Conservation (phyloP, 2,888 invertebrate genomes). For the Euplagia quadripunctaria region DNA sequence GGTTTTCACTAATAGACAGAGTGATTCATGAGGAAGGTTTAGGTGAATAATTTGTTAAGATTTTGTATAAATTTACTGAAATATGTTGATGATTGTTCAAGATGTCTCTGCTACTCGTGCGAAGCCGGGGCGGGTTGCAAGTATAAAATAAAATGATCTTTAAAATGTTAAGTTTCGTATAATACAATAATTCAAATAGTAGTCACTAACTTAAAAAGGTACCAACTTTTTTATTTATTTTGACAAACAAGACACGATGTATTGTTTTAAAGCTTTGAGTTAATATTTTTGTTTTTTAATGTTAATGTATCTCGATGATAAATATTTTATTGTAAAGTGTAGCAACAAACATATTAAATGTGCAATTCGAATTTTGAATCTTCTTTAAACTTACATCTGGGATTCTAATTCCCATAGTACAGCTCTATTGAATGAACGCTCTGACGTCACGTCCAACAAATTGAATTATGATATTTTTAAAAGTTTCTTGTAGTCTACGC, state of each 20-base stretch:
- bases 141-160: too few relatives aligned
- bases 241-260: neutral
- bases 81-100: too few relatives aligned
- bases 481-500: constrained; percentile 52
- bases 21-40: too few relatives aligned
- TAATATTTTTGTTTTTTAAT: neutral
- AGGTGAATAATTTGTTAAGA: too few relatives aligned
- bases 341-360: neutral
- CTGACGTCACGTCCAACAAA: constrained; percentile 61
- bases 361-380: neutral
- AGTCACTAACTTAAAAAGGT: too few relatives aligned
- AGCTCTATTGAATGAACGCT: constrained; percentile 57
- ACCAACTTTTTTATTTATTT: too few relatives aligned
- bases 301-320: neutral
- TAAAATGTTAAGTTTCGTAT: neutral
- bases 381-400: neutral
- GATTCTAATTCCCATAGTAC: constrained; percentile 47
- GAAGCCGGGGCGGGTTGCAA: too few relatives aligned
- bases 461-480: constrained; percentile 68
- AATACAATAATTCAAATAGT: neutral
- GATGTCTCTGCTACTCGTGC: too few relatives aligned
- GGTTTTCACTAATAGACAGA: too few relatives aligned
- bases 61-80: too few relatives aligned
- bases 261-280: neutral
- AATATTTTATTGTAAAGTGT: neutral